Conservation (phyloP, 2,113 vertebrate species). For the Malaclemys terrapin region DNA sequence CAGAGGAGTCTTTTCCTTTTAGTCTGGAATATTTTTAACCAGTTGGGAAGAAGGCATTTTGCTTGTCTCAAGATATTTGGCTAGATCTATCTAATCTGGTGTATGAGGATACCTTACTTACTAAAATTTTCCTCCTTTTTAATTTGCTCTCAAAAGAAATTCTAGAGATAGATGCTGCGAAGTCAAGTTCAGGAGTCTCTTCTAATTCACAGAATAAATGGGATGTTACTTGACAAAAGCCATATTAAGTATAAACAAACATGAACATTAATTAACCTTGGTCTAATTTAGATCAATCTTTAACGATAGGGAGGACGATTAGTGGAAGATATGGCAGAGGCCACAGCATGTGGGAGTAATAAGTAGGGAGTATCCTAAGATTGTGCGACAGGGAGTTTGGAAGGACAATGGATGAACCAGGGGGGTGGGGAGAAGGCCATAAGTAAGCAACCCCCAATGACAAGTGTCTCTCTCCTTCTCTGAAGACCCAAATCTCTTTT, state of each 20-base stretch:
- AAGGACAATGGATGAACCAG: not conserved
- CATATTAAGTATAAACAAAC: not conserved
- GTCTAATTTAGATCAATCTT: conserved; percentile 4
- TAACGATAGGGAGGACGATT: conserved; percentile 16
- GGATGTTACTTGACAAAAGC: conserved; percentile 18
- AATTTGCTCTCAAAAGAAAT: not conserved
- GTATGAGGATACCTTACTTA: not conserved
- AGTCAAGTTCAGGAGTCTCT: not conserved
- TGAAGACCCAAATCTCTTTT: not conserved
- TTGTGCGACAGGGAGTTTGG: not conserved
- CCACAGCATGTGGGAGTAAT: not conserved
- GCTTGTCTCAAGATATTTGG: not conserved
- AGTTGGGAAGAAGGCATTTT: not conserved
- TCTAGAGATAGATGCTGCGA: not conserved
- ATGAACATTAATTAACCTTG: conserved; percentile 6
- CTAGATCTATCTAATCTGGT: not conserved
- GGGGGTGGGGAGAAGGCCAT: not conserved
- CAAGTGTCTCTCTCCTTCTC: not conserved
- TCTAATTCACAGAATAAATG: conserved; percentile 44
- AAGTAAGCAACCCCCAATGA: not conserved
- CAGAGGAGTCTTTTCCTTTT: not conserved
- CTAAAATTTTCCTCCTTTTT: not conserved
- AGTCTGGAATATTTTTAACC: not conserved
- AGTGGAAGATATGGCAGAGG: not conserved
- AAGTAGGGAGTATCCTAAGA: not conserved